Evolutionary conservation across 2,113 vertebrate genomes (phyloP).

Genomic region (Aphyosemion australe): DNA sequence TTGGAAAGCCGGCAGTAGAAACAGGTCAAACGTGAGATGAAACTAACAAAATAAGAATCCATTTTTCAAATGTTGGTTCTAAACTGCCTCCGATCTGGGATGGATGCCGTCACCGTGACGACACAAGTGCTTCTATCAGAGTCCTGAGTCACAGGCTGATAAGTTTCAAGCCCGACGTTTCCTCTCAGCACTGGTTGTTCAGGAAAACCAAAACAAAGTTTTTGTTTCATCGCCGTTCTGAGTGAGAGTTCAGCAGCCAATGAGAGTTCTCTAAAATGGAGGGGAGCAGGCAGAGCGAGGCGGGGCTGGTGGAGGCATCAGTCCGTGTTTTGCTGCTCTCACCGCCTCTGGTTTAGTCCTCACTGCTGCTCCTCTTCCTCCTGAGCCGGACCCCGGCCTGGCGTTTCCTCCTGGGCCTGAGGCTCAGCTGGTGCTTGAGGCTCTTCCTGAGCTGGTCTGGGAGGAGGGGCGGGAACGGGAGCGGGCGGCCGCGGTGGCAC

Average conservation of each 20-base stretch:
- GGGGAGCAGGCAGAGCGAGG: neutral
- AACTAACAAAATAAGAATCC: slow-evolving; percentile 30
- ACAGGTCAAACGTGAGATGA: slow-evolving; percentile 18
- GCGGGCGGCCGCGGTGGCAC: slow-evolving; percentile 66
- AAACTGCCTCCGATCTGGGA: slow-evolving; percentile 35
- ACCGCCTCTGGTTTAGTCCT: too few relatives aligned
- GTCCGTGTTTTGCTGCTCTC: slow-evolving; percentile 40
- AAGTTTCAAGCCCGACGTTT: slow-evolving; percentile 48
- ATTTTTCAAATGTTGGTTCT: slow-evolving; percentile 28
- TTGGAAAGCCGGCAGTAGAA: slow-evolving; percentile 19
- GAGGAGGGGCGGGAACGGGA: slow-evolving; percentile 67
- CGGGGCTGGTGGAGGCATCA: slow-evolving; percentile 7
- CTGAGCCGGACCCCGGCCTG: slow-evolving; percentile 32
- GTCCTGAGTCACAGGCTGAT: slow-evolving; percentile 66
- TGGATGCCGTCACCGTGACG: slow-evolving; percentile 25
- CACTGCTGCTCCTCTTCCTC: slow-evolving; percentile 63
- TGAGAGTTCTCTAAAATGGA: slow-evolving; percentile 5
- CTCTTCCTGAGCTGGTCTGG: slow-evolving; percentile 65
- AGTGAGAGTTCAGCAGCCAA: slow-evolving; percentile 38
- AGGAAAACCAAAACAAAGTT: slow-evolving; percentile 15
- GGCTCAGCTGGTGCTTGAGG: slow-evolving; percentile 6
- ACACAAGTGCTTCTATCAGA: slow-evolving; percentile 41
- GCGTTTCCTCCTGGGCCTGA: slow-evolving; percentile 48
- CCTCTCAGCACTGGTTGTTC: slow-evolving; percentile 8
- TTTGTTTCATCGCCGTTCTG: slow-evolving; percentile 19